These are phyloP conservation scores for Encarsia formosa DNA, from an alignment of 2,888 invertebrate genomes.

Conservation along the genomic window DNA sequence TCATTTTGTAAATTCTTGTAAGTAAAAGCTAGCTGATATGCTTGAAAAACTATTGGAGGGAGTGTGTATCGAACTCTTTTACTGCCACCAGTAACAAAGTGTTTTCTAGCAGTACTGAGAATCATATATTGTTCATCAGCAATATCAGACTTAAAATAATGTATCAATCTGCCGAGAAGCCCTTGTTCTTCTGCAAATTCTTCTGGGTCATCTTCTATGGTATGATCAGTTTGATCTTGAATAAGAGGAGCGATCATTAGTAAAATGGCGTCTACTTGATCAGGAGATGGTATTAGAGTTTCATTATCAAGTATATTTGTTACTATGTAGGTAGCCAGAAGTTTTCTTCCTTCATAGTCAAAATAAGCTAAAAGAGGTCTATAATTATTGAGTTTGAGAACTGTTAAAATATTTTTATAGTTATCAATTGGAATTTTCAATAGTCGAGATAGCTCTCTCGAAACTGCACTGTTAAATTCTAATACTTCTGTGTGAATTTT, in stretches of 20 bases:
- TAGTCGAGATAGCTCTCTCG: slow-evolving; percentile 88
- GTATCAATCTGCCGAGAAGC: slow-evolving; percentile 80
- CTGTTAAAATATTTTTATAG: slow-evolving; percentile 85
- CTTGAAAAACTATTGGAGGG: slow-evolving; percentile 92
- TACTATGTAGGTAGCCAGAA: slow-evolving; percentile 83
- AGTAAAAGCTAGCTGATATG: slow-evolving; percentile 81
- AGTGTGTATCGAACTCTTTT: slow-evolving; percentile 84
- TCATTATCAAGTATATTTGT: slow-evolving; percentile 88
- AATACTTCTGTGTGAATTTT: slow-evolving; percentile 80
- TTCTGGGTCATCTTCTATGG: slow-evolving; percentile 73
- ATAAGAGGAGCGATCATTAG: slow-evolving; percentile 81
- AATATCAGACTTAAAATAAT: slow-evolving; percentile 74
- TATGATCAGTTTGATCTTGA: slow-evolving; percentile 77
- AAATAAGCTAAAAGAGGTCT: slow-evolving; percentile 80
- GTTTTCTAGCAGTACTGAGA: slow-evolving; percentile 81
- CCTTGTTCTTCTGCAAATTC: slow-evolving; percentile 97
- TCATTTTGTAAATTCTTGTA: slow-evolving; percentile 74
- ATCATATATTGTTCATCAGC: slow-evolving; percentile 89
- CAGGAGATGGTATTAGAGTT: slow-evolving; percentile 79
- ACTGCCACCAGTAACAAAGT: slow-evolving; percentile 86
- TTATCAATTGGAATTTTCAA: slow-evolving; percentile 92
- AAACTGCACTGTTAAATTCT: slow-evolving; percentile 77
- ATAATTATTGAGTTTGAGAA: slow-evolving; percentile 84
- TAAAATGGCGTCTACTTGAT: slow-evolving; percentile 77
- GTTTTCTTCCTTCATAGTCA: slow-evolving; percentile 81